These are phyloP conservation scores for Tipula helvola DNA, from an alignment of 2,888 invertebrate genomes.

Conservation along the genomic window DNA sequence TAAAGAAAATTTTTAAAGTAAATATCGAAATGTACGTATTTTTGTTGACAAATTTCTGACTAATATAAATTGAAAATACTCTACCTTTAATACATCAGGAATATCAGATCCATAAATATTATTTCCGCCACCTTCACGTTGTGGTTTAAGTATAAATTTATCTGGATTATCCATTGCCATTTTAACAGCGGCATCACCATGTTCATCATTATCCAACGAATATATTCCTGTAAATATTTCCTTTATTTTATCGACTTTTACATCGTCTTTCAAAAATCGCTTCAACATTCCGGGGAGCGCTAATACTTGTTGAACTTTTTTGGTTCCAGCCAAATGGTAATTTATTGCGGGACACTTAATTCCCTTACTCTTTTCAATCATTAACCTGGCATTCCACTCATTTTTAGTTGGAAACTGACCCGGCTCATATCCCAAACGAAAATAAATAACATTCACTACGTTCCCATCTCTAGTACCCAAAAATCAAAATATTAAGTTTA, in stretches of 20 bases:
- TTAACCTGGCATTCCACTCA: conserved; percentile 78
- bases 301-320: conserved; percentile 90
- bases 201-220: conserved; percentile 71
- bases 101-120: conserved; percentile 81
- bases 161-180: conserved; percentile 71
- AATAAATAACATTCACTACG: conserved; percentile 83
- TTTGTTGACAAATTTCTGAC: no score
- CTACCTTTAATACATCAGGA: conserved; percentile 42
- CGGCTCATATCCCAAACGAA: conserved; percentile 82
- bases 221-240: conserved; percentile 86
- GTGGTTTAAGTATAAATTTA: conserved; percentile 86
- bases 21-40: no score
- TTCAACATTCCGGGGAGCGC: conserved; percentile 63
- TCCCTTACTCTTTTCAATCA: conserved; percentile 78
- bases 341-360: conserved; percentile 95
- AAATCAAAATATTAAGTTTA: not conserved
- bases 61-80: not conserved
- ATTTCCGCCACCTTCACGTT: conserved; percentile 96
- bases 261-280: conserved; percentile 52
- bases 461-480: conserved; percentile 42
- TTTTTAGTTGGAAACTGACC: conserved; percentile 62
- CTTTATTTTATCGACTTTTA: conserved; percentile 48
- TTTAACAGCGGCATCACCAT: conserved; percentile 63
- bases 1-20: no score
- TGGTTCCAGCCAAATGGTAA: conserved; percentile 90